Base-by-base conservation (phyloP, 1,140 invertebrate genomes). In the Drosophila guanche region DNA sequence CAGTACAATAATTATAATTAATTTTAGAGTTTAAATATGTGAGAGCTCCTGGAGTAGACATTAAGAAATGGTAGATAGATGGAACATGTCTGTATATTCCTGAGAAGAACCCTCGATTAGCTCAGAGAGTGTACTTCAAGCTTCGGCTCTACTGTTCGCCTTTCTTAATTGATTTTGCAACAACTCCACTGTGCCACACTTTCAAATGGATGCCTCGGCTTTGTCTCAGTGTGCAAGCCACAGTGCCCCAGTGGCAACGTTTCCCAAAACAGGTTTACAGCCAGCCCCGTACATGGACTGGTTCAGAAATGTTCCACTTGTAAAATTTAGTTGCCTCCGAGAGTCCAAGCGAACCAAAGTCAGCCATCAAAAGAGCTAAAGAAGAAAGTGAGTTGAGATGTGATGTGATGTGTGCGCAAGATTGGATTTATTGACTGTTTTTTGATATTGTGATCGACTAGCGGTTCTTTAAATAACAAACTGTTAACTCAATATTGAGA, bases 271-370 rank as follows among this genome's bases (percentile, higher is more conserved):
- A 72, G 80, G 80, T 86, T 85, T 50, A 37, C 59, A 46, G 59
- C 54, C 41, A 12, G 45, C 45, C 27, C 57, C 60, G 54, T 46
- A 48, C 58, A 50, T 60, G 20, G 45, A 69, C 70, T 75, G 55
- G 71, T 37, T 59, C 45, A 76, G 72, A 76, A 76, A 66, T 57
- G 72, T 76, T 76, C 72, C 72, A 76, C 59, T 65, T 76, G 72
- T 37, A 74, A 29, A 29, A 75, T 71, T 75, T 56, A 67, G 72
- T 75, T 59, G 57, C 70, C 73, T 73, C 10, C 33, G 33, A 2
- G 29, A 33, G 33, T 73, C 59, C 59, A 72, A 71, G 65, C 55
- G 41, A 71, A 10, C 10, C 50, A 27, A 41, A 12, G 42, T 52
- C 41, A 33, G 33, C 70, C 60, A 43, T 61, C 72, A 40, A 75